These are phyloP conservation scores for Amazona vittata DNA, from an alignment of 2,113 vertebrate species.

Conservation along the genomic window DNA sequence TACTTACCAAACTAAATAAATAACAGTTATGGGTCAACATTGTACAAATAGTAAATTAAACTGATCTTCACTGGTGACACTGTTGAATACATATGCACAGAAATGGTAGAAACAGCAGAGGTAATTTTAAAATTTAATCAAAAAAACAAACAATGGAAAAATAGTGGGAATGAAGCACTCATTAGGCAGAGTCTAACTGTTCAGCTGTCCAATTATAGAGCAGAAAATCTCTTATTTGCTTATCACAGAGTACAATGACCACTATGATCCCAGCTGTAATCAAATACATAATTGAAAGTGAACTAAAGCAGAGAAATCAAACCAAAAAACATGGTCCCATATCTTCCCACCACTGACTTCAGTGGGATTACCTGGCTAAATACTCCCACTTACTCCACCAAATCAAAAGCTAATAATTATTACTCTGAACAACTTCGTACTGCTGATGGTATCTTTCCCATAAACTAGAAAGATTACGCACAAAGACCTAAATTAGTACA, in stretches of 20 bases:
- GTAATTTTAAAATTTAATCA: constrained; percentile 49
- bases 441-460: not conserved
- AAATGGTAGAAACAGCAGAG: constrained; percentile 6
- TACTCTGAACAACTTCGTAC: constrained; percentile 11
- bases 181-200: constrained; percentile 21
- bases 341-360: not conserved
- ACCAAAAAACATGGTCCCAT: not conserved
- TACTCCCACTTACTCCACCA: constrained; percentile 1
- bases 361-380: not conserved
- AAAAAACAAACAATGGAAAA: constrained; percentile 41
- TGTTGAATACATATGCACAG: not conserved
- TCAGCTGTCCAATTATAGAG: not conserved
- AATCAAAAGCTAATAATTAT: constrained; percentile 15
- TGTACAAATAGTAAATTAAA: not conserved
- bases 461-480: not conserved
- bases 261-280: constrained; percentile 13
- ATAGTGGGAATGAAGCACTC: not conserved
- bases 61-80: not conserved
- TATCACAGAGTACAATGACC: constrained; percentile 9
- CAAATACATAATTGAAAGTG: not conserved
- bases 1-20: not conserved
- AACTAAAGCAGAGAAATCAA: constrained; percentile 29
- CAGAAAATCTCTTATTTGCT: constrained; percentile 36
- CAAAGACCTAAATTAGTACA: constrained; percentile 26
- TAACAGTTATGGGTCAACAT: not conserved